Conservation (phyloP, 2,888 invertebrate species). For the Hydriomena furcata region DNA sequence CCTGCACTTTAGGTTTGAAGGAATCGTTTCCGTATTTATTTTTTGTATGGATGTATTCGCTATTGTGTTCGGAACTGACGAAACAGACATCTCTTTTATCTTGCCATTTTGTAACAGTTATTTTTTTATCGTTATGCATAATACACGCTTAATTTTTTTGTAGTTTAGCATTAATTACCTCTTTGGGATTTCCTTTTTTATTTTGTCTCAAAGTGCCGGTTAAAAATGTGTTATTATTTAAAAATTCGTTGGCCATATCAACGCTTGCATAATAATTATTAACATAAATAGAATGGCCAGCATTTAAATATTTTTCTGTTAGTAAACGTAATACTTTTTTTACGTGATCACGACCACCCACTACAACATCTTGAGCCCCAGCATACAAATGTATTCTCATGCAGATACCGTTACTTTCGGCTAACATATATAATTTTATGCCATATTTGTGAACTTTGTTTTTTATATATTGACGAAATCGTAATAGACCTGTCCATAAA, state of each 20-base stretch:
- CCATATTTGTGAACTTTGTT: slow-evolving; percentile 31
- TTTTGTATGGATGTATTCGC: slow-evolving; percentile 10
- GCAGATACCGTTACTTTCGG: slow-evolving; percentile 34
- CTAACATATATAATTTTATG: slow-evolving; percentile 33
- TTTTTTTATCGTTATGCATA: slow-evolving; percentile 13
- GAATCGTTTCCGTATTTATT: slow-evolving; percentile 17
- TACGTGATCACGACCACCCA: slow-evolving; percentile 19
- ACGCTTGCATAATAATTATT: slow-evolving; percentile 28
- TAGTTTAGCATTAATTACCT: slow-evolving; percentile 16
- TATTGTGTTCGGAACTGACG: slow-evolving; percentile 13
- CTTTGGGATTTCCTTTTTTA: slow-evolving; percentile 23
- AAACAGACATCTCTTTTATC: slow-evolving; percentile 14
- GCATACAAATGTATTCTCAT: slow-evolving; percentile 38
- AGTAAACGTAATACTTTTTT: slow-evolving; percentile 27
- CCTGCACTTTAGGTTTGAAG: slow-evolving; percentile 16
- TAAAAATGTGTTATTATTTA: slow-evolving; percentile 18
- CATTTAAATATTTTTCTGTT: slow-evolving; percentile 22
- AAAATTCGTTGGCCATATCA: slow-evolving; percentile 27
- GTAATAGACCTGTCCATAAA: slow-evolving; percentile 35
- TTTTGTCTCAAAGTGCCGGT: slow-evolving; percentile 26
- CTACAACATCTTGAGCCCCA: slow-evolving; percentile 20
- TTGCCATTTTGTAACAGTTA: slow-evolving; percentile 8
- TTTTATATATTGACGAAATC: slow-evolving; percentile 37
- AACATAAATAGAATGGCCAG: slow-evolving; percentile 26
- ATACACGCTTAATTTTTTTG: slow-evolving; percentile 14